These are phyloP conservation scores for Pseudolaguvia tuberculata DNA, from an alignment of 2,113 vertebrate species.

Conservation along the genomic window DNA sequence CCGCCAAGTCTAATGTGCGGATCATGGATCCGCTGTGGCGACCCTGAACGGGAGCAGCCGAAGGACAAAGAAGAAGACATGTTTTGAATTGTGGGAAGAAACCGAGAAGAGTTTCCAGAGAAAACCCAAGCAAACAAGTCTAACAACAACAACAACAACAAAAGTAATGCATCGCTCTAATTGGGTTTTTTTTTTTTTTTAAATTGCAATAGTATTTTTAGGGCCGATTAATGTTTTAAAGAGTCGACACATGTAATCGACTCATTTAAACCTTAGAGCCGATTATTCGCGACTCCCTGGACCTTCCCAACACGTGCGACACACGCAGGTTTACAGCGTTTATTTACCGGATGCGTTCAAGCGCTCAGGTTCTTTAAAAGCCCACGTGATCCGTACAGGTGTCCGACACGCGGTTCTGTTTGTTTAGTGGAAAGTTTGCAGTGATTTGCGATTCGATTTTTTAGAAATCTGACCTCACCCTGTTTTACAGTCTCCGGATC, in stretches of 20 bases:
- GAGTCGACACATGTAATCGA: conserved; percentile 13
- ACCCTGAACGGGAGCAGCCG: no score
- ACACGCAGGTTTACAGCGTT: background rate
- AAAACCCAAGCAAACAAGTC: no score
- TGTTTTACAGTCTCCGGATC: background rate
- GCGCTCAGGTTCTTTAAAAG: background rate
- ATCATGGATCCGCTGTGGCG: no score
- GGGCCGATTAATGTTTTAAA: no score
- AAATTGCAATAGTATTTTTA: no score
- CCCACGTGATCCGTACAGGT: background rate
- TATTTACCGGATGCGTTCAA: background rate
- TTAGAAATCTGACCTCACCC: background rate
- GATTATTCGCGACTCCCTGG: background rate
- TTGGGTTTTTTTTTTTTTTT: no score
- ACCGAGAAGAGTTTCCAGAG: no score
- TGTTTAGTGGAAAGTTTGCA: background rate
- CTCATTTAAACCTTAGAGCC: background rate
- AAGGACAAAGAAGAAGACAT: no score
- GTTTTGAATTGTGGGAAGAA: no score
- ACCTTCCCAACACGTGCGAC: background rate
- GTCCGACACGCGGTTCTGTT: background rate
- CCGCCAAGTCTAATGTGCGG: no score
- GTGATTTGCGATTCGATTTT: background rate
- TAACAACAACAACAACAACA: no score
- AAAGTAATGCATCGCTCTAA: no score